phyloP scores from a whole-genome alignment of 1,140 invertebrate genomes.

The Drosophila baimaii region DNA sequence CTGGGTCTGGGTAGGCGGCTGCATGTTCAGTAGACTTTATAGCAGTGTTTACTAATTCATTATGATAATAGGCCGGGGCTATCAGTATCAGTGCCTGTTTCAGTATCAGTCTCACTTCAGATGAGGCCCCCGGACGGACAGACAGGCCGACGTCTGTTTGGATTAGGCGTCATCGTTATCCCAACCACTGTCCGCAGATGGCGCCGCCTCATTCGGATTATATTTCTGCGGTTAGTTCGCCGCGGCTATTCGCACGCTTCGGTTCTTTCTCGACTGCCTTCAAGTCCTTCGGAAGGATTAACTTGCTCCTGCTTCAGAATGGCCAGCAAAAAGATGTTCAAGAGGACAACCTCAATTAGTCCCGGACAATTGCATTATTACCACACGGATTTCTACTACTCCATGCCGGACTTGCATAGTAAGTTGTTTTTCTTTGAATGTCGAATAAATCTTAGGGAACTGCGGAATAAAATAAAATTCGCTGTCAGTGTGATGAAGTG shows the following conservation, averaged over 20 bases:
- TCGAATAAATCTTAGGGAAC: neutral
- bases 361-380: conserved; percentile 73
- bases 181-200: conserved; percentile 28
- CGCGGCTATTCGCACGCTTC: conserved; percentile 41
- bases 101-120: conserved; percentile 31
- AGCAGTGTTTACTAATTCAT: conserved; percentile 58
- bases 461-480: neutral
- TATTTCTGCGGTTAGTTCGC: conserved; percentile 45
- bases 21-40: conserved; percentile 50
- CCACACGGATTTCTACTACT: conserved; percentile 80
- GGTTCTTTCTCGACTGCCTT: conserved; percentile 20
- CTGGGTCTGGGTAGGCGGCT: conserved; percentile 17
- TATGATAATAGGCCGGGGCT: conserved; percentile 52
- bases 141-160: conserved; percentile 26
- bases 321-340: conserved; percentile 49
- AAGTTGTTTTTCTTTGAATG: conserved; percentile 27
- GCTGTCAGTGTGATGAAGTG: conserved; percentile 4
- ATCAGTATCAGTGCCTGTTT: conserved; percentile 58
- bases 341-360: conserved; percentile 53
- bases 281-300: neutral
- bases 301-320: conserved; percentile 28
- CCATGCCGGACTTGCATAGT: conserved; percentile 77
- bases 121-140: conserved; percentile 16
- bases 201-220: conserved; percentile 43
- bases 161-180: conserved; percentile 53